Evolutionary conservation across 1,140 invertebrate species (phyloP), one percentile per base, ranked within the genome.

Genomic region (Brachionus koreanus): DNA sequence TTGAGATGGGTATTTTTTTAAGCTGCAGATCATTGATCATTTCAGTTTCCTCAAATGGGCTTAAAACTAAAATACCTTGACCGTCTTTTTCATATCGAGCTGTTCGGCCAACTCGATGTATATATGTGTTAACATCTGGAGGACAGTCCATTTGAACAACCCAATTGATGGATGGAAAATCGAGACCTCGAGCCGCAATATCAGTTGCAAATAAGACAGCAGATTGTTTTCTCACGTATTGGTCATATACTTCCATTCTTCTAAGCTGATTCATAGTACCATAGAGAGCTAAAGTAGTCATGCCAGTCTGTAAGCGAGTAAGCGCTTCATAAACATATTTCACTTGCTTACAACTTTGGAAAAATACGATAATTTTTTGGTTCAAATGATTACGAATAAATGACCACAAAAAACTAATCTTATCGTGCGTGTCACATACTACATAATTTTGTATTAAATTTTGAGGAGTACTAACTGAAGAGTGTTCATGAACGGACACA

Each of bases 81-180:
- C 96, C 96, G 76, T 91, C 91, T 84, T 92, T 91, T 83, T 93
- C 69, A 16, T 76, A 88, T 83, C 95, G 89, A 0, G 97, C 97
- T 10, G 96, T 98, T 83, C 97, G 90, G 23, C 97, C 97, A n/a
- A 93, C 96, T 85, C 97, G 90, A 87, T 99, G 98, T 85, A 99
- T 97, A 85, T 99, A 99, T 2, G 95, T 95, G 82, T 94, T 94
- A 2, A 93, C 92, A 91, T 97, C 93, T 90, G 98, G 95, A 3
- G 97, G 97, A 89, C 96, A 98, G 88, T 99, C 97, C 86, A 95
- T 90, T 87, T 99, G 97, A 52, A 99, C 90, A 9, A 99, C 97
- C 97, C 97, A 99, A 89, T 98, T 93, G 0, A 99, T 94, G 81
- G 91, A 90, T 13, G 96, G 95, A 88, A 99, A 98, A 90, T 99